These are phyloP conservation scores for Helicolenus hilgendorfi DNA, from an alignment of 2,797 vertebrate species.

Conservation along the genomic window DNA sequence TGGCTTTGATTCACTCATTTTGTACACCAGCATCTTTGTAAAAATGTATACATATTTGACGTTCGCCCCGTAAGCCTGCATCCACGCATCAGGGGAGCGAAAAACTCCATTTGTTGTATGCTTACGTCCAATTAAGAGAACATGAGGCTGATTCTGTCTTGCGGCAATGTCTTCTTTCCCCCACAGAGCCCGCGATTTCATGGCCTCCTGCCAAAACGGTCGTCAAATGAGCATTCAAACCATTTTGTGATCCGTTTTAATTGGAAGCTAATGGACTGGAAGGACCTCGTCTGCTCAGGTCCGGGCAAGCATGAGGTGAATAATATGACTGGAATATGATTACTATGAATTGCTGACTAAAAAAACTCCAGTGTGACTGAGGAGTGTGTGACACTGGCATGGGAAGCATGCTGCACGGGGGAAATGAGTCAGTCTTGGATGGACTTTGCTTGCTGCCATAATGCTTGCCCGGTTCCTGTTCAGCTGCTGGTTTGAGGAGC, in stretches of 20 bases:
- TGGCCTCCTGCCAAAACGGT: slow-evolving; percentile 65
- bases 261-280: slow-evolving; percentile 80
- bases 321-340: slow-evolving; percentile 57
- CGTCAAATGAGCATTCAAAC: slow-evolving; percentile 57
- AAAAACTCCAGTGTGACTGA: slow-evolving; percentile 28
- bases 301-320: slow-evolving; percentile 62
- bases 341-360: slow-evolving; percentile 29
- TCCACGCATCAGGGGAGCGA: not conserved
- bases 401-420: slow-evolving; percentile 6
- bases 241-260: slow-evolving; percentile 74
- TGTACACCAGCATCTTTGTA: not conserved
- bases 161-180: slow-evolving; percentile 19
- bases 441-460: slow-evolving; percentile 20
- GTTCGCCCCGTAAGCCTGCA: not conserved
- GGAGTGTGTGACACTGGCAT: slow-evolving; percentile 34
- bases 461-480: slow-evolving; percentile 33
- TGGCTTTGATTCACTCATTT: not conserved
- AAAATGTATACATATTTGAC: slow-evolving; percentile 13
- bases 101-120: slow-evolving; percentile 4
- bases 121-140: slow-evolving; percentile 44
- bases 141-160: slow-evolving; percentile 26
- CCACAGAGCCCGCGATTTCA: slow-evolving; percentile 28
- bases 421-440: slow-evolving; percentile 50
- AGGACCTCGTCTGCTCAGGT: slow-evolving; percentile 76
- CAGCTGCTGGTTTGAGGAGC: slow-evolving; percentile 26